Conservation (phyloP, 2,888 invertebrate genomes). For the Rhopalosiphum nymphaeae region DNA sequence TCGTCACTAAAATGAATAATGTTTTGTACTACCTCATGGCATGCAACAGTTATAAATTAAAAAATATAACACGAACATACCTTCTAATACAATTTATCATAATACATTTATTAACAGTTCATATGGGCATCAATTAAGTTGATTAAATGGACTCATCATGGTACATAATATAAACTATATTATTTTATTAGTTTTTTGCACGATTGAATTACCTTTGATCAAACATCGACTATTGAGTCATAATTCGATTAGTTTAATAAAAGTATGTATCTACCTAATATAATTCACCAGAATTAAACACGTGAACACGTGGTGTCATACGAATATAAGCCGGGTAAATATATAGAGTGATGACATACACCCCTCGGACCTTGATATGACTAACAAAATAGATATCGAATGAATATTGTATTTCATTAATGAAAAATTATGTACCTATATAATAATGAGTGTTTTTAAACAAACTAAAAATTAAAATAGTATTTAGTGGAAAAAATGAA, state of each 20-base stretch:
- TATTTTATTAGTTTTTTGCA: not conserved
- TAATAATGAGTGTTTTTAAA: not conserved
- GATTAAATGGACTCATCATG: not conserved
- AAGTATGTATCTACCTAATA: not conserved
- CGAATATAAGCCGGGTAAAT: not conserved
- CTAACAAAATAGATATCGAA: not conserved
- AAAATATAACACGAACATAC: not conserved
- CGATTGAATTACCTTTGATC: constrained; percentile 16
- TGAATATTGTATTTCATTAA: not conserved
- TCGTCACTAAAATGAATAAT: not conserved
- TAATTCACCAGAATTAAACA: not conserved
- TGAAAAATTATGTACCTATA: not conserved
- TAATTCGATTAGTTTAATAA: not conserved
- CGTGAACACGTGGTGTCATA: not conserved
- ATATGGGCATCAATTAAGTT: not conserved
- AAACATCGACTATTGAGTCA: not conserved
- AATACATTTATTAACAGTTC: not conserved
- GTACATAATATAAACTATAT: not conserved
- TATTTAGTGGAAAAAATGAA: not conserved
- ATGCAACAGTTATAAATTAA: not conserved
- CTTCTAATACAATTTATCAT: not conserved
- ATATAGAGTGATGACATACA: not conserved
- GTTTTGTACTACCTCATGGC: not conserved
- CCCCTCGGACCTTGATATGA: not conserved
- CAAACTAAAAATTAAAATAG: not conserved